Percentiles rank a stretch among this genome's conserved stretches.
Evolutionary conservation across 64 coral and sea anemone genomes (phyloP).

Genomic region (Orbicella faveolata): DNA sequence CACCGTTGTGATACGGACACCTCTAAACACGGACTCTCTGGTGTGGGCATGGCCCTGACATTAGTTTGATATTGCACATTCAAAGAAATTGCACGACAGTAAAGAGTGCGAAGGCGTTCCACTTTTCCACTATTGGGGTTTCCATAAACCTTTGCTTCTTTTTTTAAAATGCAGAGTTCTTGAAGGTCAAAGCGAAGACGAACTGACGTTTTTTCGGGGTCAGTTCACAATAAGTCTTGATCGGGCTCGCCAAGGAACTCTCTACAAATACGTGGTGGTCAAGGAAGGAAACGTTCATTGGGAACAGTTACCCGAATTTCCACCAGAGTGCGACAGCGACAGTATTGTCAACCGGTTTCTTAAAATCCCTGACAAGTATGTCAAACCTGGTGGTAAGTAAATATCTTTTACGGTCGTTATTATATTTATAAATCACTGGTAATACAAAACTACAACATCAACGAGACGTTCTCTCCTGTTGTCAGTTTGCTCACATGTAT

Average conservation of each 20-base stretch:
- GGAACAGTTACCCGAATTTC: neutral
- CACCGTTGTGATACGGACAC: no score
- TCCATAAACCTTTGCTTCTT: neutral
- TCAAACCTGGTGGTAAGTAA: neutral
- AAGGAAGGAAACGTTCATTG: neutral
- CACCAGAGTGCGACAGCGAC: neutral
- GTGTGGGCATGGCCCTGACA: no score
- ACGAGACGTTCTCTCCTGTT: no score
- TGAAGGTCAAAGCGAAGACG: neutral
- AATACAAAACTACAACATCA: no score
- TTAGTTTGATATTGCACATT: no score
- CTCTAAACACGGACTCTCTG: no score
- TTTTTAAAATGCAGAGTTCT: neutral
- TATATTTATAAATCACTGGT: no score
- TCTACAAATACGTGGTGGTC: conserved; percentile 1
- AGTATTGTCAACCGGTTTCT: neutral
- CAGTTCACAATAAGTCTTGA: neutral
- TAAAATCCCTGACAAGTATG: neutral
- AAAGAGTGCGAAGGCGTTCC: no score
- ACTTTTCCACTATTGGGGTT: neutral
- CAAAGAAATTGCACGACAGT: neutral
- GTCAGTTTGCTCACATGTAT: no score
- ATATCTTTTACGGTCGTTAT: no score
- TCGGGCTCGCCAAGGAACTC: neutral
- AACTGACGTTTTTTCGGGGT: neutral